Base-by-base conservation (phyloP, 2,797 vertebrate genomes). In the Odontamblyopus lacepedii region DNA sequence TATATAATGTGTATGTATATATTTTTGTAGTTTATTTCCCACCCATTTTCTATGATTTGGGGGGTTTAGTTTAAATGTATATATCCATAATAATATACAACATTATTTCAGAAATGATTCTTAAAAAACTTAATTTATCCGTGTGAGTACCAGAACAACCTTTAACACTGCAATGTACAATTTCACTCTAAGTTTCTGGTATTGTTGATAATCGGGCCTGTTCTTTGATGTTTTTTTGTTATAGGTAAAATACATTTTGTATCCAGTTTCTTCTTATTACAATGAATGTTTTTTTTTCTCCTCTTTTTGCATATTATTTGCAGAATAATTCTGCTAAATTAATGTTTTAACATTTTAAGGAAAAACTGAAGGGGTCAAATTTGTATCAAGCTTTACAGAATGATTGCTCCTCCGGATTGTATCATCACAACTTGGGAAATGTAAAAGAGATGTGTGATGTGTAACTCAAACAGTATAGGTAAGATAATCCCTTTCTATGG, bases 1-100 rank as follows among this genome's bases (percentile, higher is more conserved):
- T 92, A 93, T 91, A 92, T 92, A 92, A 91, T 93, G 92, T 92
- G 83, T 92, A 89, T 94, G 92, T 93, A 90, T 94, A 93, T 91
- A 92, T 91, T 92, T 93, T 93, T 93, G 80, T 92, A 91, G 83
- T 89, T 91, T 83, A 83, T 90, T 88, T 87, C 85, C 79, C 85
- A 74, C 83, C 78, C 89, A 85, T 91, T 79, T 75, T 70, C 72
- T 44, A 83, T 81, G 53, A 77, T 80, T 84, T 87, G 56, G 32
- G 30, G 73, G 71, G 29, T 30, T 73, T 69, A 78, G 89, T 93
- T 91, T 90, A 64, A 89, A 92, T 93, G 92, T 94, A 94, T 89
- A 94, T 94, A 92, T 92, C 93, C 87, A 83, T 89, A 88, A 87
- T 92, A 92, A 88, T 91, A 86, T 87, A 89, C 85, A 82, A 85